Evolutionary conservation across 2,113 vertebrate species (phyloP), one percentile per base, ranked within the genome.

Genomic region (Eudyptes chrysolophus): DNA sequence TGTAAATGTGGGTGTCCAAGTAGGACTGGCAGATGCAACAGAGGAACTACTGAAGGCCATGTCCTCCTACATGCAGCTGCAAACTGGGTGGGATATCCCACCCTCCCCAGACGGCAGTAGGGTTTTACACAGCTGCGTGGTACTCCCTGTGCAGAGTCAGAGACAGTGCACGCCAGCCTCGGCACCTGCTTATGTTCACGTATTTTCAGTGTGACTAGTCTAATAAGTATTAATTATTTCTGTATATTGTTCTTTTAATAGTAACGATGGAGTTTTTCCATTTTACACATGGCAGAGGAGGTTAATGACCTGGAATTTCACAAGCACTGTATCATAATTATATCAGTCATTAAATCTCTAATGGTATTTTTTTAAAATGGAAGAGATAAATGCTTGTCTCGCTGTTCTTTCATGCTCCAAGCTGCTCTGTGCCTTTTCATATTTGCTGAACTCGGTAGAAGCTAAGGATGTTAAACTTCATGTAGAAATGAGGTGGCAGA

Each of bases 271-370:
- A 79, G 22, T 36, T 94, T 92, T 68, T 78, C 48, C 17, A 75
- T 93, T 97, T 95, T 90, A 82, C 70, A 60, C 42, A 34, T 11
- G 78, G 32, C 55, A 71, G 55, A 82, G 19, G 48, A 93, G 57
- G 84, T 92, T 92, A 94, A 93, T 76, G 87, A 75, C 16, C 52
- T 87, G 42, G 52, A 90, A 79, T 85, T 27, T 90, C 78, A 87
- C 70, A 75, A 94, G 74, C 55, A 58, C 74, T 84, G 25, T 75
- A 38, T 92, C 74, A 79, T 94, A 84, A 91, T 78, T 93, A 66
- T 66, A 62, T 55, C 69, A 75, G 74, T 81, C 90, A 85, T 90
- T 95, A 94, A 94, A 75, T 24, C n/a, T 40, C 18, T 90, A 83
- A 88, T 61, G 32, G 9, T 38, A 69, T 57, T 42, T 78, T 78